Percentiles rank a stretch among this genome's conserved stretches.
phyloP scores from a whole-genome alignment of 2,113 vertebrate species.

The western clawed frog (Xenopus tropicalis) region DNA sequence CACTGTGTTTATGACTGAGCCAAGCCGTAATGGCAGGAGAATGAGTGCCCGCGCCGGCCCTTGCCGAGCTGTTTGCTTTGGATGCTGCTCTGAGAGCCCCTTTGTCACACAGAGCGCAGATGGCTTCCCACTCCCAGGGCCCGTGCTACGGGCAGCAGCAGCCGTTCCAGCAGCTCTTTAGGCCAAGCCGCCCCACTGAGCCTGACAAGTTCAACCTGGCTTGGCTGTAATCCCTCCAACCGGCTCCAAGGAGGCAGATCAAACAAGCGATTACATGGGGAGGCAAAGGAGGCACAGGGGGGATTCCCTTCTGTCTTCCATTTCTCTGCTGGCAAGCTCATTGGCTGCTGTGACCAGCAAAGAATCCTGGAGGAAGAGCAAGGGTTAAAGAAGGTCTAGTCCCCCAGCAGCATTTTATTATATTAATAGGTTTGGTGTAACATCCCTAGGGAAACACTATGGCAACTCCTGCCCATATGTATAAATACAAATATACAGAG shows the following conservation, averaged over 20 bases:
- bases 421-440: no score
- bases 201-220: slow-evolving; percentile 37
- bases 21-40: slow-evolving; percentile 25
- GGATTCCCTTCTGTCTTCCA: neutral
- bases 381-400: no score
- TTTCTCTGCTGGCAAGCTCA: no score
- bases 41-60: neutral
- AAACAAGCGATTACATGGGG: slow-evolving; percentile 34
- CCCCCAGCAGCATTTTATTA: no score
- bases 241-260: slow-evolving; percentile 35
- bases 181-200: slow-evolving; percentile 29
- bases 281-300: neutral
- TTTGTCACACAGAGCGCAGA: slow-evolving; percentile 39
- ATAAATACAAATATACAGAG: no score
- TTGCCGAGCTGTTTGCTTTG: slow-evolving; percentile 38
- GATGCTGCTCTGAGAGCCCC: slow-evolving; percentile 31
- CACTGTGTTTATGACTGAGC: slow-evolving; percentile 26
- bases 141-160: slow-evolving; percentile 23
- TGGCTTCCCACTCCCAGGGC: slow-evolving; percentile 27
- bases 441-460: no score
- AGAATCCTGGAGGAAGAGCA: no score
- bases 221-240: slow-evolving; percentile 38
- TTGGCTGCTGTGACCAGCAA: no score
- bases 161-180: slow-evolving; percentile 19
- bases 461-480: no score